A percentile compares a stretch with the other conserved stretches of the same genome.
These are phyloP conservation scores for Centroberyx gerrardi DNA, from an alignment of 2,797 vertebrate species.

Conservation along the genomic window DNA sequence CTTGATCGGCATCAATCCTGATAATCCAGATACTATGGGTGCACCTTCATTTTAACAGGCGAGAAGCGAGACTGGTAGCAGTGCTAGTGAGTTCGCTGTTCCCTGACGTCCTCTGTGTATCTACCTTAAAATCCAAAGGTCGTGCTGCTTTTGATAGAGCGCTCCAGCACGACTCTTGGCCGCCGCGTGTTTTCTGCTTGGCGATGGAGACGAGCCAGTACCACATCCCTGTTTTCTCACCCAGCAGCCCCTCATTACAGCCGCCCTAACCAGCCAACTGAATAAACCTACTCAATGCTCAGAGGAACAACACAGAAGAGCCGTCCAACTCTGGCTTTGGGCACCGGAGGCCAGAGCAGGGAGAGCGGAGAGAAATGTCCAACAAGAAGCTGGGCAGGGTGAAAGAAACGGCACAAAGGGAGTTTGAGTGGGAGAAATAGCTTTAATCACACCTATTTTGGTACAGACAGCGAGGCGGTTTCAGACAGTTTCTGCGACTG, in stretches of 20 bases:
- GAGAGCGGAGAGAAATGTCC: neutral
- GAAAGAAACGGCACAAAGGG: no score
- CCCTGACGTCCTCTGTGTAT: neutral
- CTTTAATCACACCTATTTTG: neutral
- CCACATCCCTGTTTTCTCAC: neutral
- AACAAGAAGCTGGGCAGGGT: neutral
- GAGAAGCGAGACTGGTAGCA: neutral
- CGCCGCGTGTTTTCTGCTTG: neutral
- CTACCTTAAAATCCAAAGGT: neutral
- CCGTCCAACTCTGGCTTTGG: neutral
- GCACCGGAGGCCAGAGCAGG: neutral
- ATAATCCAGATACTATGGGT: no score
- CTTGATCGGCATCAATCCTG: no score
- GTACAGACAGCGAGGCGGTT: neutral
- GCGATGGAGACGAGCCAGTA: constrained; percentile 1
- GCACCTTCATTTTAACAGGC: no score
- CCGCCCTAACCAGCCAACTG: constrained; percentile 17
- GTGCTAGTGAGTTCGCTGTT: neutral
- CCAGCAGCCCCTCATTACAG: constrained; percentile 27
- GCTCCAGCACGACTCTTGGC: constrained; percentile 12
- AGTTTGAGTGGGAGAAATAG: neutral
- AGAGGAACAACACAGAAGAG: neutral
- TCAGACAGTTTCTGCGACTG: neutral
- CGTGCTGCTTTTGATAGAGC: neutral
- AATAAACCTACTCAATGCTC: constrained; percentile 6